Evolutionary conservation across 2,797 vertebrate genomes (phyloP).

Genomic region (Syngnathus rostellatus): DNA sequence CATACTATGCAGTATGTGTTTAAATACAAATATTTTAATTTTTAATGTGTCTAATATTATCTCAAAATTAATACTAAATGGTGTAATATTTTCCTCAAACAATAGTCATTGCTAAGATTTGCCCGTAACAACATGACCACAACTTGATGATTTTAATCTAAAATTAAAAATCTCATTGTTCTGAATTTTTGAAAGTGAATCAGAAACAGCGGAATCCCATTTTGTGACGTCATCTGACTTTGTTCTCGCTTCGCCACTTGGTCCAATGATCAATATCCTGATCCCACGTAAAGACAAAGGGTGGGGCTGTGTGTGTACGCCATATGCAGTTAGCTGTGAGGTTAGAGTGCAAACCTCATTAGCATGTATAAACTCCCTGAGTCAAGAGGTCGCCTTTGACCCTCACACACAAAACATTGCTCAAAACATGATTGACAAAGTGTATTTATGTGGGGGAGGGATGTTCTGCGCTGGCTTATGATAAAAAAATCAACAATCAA

Average conservation of each 20-base stretch:
- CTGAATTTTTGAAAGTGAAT: background rate
- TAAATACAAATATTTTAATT: background rate
- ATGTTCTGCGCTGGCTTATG: constrained; percentile 12
- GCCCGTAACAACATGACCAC: background rate
- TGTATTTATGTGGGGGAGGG: constrained; percentile 31
- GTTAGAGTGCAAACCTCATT: constrained; percentile 65
- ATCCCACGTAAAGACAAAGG: constrained; percentile 47
- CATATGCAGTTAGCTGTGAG: constrained; percentile 55
- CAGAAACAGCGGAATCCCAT: background rate
- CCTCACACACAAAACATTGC: constrained; percentile 50
- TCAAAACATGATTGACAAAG: constrained; percentile 50
- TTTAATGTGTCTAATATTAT: background rate
- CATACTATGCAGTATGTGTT: constrained; percentile 9
- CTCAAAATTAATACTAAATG: background rate
- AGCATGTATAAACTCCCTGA: constrained; percentile 63
- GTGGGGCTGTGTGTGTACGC: constrained; percentile 24
- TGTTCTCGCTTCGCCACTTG: constrained; percentile 11
- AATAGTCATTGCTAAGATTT: background rate
- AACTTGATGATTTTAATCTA: background rate
- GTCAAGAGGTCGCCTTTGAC: constrained; percentile 67
- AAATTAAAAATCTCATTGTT: background rate
- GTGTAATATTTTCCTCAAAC: background rate
- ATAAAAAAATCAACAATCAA: too few species aligned
- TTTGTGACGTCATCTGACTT: background rate
- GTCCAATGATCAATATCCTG: constrained; percentile 40